Conservation (phyloP, 2,113 vertebrate species). For the Calidris pugnax region DNA sequence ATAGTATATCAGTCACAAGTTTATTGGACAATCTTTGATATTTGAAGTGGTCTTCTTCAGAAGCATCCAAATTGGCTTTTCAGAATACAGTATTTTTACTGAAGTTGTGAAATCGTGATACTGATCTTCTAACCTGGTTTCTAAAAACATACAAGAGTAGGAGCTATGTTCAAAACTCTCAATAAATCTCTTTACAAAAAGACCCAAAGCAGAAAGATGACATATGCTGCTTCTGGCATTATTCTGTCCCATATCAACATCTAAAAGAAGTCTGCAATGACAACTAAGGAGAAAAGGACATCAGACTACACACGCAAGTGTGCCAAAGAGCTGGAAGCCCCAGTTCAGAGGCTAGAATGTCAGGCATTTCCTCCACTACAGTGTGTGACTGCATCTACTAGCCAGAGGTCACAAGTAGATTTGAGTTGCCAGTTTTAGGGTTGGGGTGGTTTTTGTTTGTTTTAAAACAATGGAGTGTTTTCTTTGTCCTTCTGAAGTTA, state of each 20-base stretch:
- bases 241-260: conserved; percentile 20
- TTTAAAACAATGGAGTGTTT: conserved; percentile 51
- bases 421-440: background rate
- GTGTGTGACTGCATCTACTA: conserved; percentile 68
- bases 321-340: conserved; percentile 78
- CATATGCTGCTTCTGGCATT: conserved; percentile 62
- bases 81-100: background rate
- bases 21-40: background rate
- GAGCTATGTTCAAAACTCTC: background rate
- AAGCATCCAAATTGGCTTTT: background rate
- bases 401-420: conserved; percentile 75
- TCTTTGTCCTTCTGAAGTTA: conserved; percentile 36
- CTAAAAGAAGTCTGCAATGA: conserved; percentile 58
- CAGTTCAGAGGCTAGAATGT: conserved; percentile 79
- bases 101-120: background rate
- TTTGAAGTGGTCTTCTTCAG: background rate
- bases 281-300: conserved; percentile 43
- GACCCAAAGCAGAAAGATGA: background rate
- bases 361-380: conserved; percentile 79
- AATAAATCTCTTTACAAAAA: conserved; percentile 34
- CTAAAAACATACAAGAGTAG: background rate
- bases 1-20: background rate
- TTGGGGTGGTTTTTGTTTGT: background rate
- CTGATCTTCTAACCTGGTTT: background rate
- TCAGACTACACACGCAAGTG: conserved; percentile 51